Evolutionary conservation across 2,797 vertebrate genomes (phyloP).

Genomic region (Enteromius argenteus): DNA sequence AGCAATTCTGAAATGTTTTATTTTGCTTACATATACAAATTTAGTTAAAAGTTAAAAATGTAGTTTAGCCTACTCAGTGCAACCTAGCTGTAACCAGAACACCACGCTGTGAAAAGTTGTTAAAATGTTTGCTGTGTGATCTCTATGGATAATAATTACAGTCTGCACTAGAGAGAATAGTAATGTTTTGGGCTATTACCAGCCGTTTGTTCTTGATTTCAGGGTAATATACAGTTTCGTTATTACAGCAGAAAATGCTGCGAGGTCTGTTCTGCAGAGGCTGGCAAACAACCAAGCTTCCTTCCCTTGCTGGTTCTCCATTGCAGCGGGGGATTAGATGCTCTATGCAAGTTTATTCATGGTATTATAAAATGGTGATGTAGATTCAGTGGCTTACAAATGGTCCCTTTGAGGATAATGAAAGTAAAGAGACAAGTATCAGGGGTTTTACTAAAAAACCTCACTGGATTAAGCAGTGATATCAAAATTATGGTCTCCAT

Average conservation of each 20-base stretch:
- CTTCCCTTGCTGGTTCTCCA: slow-evolving; percentile 34
- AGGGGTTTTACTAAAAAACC: slow-evolving; percentile 6
- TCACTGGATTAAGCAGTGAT: slow-evolving; percentile 19
- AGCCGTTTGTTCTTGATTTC: background rate
- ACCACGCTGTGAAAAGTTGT: background rate
- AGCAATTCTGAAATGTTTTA: background rate
- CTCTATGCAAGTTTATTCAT: slow-evolving; percentile 58
- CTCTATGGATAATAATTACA: background rate
- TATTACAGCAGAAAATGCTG: slow-evolving; percentile 44
- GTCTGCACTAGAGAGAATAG: background rate
- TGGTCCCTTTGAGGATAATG: slow-evolving; percentile 32
- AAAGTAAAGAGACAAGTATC: slow-evolving; percentile 23
- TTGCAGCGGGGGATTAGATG: slow-evolving; percentile 59
- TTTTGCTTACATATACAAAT: background rate
- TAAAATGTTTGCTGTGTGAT: background rate
- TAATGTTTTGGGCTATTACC: background rate
- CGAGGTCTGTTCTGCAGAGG: slow-evolving; percentile 47
- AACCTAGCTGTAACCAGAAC: background rate
- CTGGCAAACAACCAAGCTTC: slow-evolving; percentile 49
- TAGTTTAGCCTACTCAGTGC: background rate
- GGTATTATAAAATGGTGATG: slow-evolving; percentile 50
- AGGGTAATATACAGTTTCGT: slow-evolving; percentile 8
- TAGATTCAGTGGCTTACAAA: slow-evolving; percentile 44
- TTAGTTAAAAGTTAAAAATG: background rate
- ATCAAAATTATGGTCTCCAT: slow-evolving; percentile 7